These are phyloP conservation scores for Cebidichthys violaceus DNA, from an alignment of 2,113 vertebrate genomes.

Conservation along the genomic window DNA sequence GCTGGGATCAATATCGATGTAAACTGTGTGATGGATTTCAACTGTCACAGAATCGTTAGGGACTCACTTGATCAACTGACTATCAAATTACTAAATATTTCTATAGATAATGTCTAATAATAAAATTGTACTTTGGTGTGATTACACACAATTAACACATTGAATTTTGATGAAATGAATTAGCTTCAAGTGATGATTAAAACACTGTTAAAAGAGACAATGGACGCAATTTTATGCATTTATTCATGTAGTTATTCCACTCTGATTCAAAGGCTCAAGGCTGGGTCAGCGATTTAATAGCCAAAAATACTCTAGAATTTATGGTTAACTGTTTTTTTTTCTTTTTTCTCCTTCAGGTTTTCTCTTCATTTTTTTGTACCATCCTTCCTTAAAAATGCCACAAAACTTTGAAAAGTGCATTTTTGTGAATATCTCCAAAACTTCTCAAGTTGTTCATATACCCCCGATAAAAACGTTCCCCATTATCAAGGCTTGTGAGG, in stretches of 20 bases:
- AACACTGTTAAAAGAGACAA: slow-evolving; percentile 82
- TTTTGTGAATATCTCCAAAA: slow-evolving; percentile 81
- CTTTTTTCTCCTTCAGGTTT: slow-evolving; percentile 81
- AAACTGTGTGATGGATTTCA: slow-evolving; percentile 11
- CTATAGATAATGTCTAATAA: not conserved
- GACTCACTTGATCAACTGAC: not conserved
- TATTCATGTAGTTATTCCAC: slow-evolving; percentile 88
- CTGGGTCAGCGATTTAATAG: slow-evolving; percentile 84
- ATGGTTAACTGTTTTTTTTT: slow-evolving; percentile 72
- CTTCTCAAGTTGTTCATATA: slow-evolving; percentile 71
- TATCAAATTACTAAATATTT: not conserved
- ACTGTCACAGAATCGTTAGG: not conserved
- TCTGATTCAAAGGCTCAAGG: slow-evolving; percentile 85
- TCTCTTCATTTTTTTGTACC: slow-evolving; percentile 78
- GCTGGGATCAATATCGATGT: not conserved
- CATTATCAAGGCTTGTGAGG: slow-evolving; percentile 82
- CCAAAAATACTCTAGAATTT: slow-evolving; percentile 84
- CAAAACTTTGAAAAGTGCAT: slow-evolving; percentile 87
- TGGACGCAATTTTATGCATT: slow-evolving; percentile 85
- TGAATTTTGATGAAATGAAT: slow-evolving; percentile 11
- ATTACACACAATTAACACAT: not conserved
- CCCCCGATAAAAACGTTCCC: slow-evolving; percentile 79
- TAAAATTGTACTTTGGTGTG: slow-evolving; percentile 2
- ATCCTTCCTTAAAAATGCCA: slow-evolving; percentile 87
- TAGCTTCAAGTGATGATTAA: slow-evolving; percentile 46